phyloP scores from a whole-genome alignment of 2,888 invertebrate species.

The Trissolcus brochymenae region DNA sequence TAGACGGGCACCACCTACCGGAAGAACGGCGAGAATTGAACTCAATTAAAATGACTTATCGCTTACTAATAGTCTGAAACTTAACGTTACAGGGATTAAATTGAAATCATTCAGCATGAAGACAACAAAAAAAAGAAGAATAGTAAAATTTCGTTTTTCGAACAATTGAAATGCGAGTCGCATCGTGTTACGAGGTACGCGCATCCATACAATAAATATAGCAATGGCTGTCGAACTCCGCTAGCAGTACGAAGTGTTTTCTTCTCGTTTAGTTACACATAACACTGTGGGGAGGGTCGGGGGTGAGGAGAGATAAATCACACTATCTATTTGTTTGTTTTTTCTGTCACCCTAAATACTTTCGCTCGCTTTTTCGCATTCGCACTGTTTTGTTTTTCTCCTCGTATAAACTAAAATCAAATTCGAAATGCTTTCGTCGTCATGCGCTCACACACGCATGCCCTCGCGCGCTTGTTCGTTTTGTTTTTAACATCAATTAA shows the following conservation, averaged over 20 bases:
- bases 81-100: background rate
- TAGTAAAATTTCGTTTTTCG: background rate
- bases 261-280: background rate
- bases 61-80: slow-evolving; percentile 5
- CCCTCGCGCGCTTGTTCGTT: slow-evolving; percentile 10
- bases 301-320: background rate
- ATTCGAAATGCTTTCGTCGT: slow-evolving; percentile 13
- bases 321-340: background rate
- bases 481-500: slow-evolving; percentile 53
- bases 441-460: slow-evolving; percentile 20
- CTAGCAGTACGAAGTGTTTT: slow-evolving; percentile 62
- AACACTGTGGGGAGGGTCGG: background rate
- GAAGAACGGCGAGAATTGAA: slow-evolving; percentile 32
- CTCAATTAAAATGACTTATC: slow-evolving; percentile 6
- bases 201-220: slow-evolving; percentile 69
- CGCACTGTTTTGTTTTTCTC: background rate
- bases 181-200: slow-evolving; percentile 72
- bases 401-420: slow-evolving; percentile 9
- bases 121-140: background rate
- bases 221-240: slow-evolving; percentile 58
- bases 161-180: slow-evolving; percentile 41
- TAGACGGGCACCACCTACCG: slow-evolving; percentile 10
- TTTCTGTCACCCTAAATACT: slow-evolving; percentile 2
- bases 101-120: slow-evolving; percentile 15
- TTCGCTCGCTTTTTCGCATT: slow-evolving; percentile 14